These are phyloP conservation scores for Acropora yongei DNA, from an alignment of 64 coral and sea anemone species.

Conservation along the genomic window DNA sequence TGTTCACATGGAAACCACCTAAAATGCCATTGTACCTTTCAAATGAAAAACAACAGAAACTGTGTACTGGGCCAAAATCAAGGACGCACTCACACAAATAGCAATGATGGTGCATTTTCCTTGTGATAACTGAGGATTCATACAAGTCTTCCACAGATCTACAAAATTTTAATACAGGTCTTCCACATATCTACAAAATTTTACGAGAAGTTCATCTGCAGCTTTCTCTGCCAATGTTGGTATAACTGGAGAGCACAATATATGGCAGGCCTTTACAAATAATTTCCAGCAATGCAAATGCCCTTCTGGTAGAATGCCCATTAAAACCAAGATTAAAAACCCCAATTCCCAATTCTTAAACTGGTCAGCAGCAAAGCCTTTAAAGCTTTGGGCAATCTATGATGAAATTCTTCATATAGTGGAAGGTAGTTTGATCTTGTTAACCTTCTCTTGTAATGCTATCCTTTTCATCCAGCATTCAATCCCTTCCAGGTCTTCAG, in stretches of 20 bases:
- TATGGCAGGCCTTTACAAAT: conserved; percentile 51
- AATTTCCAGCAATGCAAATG: conserved; percentile 50
- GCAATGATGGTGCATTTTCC: conserved; percentile 30
- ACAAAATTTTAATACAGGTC: no score
- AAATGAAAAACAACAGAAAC: conserved; percentile 54
- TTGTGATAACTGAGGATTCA: conserved; percentile 1
- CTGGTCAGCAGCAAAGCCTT: conserved; percentile 60
- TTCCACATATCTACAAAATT: conserved; percentile 29
- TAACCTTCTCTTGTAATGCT: conserved; percentile 1
- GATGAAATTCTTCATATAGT: conserved; percentile 16
- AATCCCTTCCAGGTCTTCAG: conserved; percentile 8
- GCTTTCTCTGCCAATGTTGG: not conserved
- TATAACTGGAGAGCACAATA: conserved; percentile 41
- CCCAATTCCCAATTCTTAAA: conserved; percentile 54
- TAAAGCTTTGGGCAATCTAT: no score
- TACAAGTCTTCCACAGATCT: conserved; percentile 38
- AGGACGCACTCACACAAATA: not conserved
- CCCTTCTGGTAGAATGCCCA: conserved; percentile 18
- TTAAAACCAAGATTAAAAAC: conserved; percentile 35
- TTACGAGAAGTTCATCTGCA: conserved; percentile 32
- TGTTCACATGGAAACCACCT: conserved; percentile 42
- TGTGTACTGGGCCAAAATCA: conserved; percentile 20
- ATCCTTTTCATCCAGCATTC: conserved; percentile 34
- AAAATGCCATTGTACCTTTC: conserved; percentile 60
- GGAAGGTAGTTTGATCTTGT: conserved; percentile 31